Conservation (phyloP, 2,113 vertebrate species). For the Crocuta crocuta region DNA sequence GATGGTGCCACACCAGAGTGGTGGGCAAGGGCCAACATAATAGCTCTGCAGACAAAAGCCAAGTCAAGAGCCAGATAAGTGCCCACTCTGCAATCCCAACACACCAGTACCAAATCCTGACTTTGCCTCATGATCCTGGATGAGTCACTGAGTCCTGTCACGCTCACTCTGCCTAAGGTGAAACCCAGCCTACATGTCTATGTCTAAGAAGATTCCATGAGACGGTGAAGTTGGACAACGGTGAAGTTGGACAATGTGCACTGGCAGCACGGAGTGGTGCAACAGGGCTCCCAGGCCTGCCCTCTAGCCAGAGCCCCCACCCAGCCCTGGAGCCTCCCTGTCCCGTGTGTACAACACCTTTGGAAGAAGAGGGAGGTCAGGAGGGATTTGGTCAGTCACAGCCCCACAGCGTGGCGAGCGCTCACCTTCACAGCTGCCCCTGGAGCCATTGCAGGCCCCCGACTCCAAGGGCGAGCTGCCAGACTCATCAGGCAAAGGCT, state of each 20-base stretch:
- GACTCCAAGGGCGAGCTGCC: constrained; percentile 85
- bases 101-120: background rate
- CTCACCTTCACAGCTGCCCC: constrained; percentile 91
- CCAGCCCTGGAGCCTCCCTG: background rate
- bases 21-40: background rate
- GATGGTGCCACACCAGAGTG: fast-evolving
- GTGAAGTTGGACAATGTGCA: background rate
- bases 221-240: background rate
- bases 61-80: background rate
- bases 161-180: background rate
- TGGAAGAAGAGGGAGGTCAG: background rate
- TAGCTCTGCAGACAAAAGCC: background rate
- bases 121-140: background rate
- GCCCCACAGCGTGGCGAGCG: background rate
- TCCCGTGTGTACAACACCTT: background rate
- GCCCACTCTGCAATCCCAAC: background rate
- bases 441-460: constrained; percentile 91
- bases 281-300: background rate
- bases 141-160: background rate
- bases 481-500: constrained; percentile 85
- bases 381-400: background rate
- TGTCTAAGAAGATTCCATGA: background rate
- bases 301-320: background rate
- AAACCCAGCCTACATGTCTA: background rate
- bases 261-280: background rate